Conservation (phyloP, 2,888 invertebrate species). For the Campoplex capitator region DNA sequence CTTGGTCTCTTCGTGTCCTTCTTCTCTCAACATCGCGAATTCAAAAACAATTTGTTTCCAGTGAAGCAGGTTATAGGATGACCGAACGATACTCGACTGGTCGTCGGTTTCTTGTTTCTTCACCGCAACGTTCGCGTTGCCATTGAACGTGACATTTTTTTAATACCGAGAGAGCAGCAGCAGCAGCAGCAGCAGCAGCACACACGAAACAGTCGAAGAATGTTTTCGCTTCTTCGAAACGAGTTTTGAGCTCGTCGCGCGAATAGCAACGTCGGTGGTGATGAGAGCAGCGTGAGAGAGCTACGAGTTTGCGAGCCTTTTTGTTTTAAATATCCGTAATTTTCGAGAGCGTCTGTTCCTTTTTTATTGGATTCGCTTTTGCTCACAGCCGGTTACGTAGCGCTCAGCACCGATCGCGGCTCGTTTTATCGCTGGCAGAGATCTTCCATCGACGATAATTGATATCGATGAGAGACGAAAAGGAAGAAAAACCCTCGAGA, state of each 20-base stretch:
- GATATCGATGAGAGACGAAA: not conserved
- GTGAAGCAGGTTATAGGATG: not conserved
- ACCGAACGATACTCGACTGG: not conserved
- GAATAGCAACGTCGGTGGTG: too few relatives aligned
- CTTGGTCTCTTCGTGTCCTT: not conserved
- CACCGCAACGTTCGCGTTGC: slow-evolving; percentile 7
- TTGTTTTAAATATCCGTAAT: not conserved
- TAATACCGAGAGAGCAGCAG: not conserved
- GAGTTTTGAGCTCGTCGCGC: not conserved
- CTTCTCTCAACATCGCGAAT: not conserved
- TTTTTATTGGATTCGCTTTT: slow-evolving; percentile 37
- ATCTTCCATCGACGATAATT: slow-evolving; percentile 49
- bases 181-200: too few relatives aligned
- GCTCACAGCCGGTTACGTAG: slow-evolving; percentile 46
- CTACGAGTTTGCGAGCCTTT: not conserved
- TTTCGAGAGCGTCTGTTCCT: not conserved
- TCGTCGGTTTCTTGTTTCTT: slow-evolving; percentile 16
- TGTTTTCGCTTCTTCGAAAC: slow-evolving; percentile 72
- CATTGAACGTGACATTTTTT: slow-evolving; percentile 12
- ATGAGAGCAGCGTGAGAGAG: too few relatives aligned
- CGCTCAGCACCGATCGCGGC: slow-evolving; percentile 33
- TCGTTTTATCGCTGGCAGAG: slow-evolving; percentile 37
- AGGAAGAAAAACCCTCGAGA: not conserved
- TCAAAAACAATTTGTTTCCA: not conserved
- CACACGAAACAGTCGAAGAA: slow-evolving; percentile 67